Percentiles rank a stretch among this genome's conserved stretches.
Conservation (phyloP, 2,888 invertebrate genomes). For the Apamea sordens region DNA sequence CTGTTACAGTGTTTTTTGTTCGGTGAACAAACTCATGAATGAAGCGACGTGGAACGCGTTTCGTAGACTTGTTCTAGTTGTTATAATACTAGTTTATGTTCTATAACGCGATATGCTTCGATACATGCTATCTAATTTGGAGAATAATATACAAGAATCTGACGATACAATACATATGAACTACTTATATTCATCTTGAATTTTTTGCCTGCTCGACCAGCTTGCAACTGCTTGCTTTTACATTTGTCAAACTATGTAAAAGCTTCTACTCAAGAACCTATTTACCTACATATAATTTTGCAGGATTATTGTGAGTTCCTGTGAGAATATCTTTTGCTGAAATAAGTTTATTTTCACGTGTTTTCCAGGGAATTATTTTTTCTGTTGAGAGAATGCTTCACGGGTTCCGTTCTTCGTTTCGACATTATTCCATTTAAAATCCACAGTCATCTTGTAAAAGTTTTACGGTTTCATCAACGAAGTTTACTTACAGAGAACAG, state of each 20-base stretch:
- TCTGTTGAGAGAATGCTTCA: background rate
- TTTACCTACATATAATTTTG: too few relatives aligned
- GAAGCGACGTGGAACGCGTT: constrained; percentile 70
- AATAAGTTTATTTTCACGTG: too few relatives aligned
- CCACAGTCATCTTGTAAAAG: background rate
- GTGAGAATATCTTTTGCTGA: too few relatives aligned
- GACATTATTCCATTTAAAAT: background rate
- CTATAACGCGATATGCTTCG: constrained; percentile 32
- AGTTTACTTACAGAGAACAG: background rate
- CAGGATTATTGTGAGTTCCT: too few relatives aligned
- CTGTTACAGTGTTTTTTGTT: constrained; percentile 67
- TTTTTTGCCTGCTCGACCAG: background rate
- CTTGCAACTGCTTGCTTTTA: too few relatives aligned
- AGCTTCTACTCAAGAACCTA: too few relatives aligned
- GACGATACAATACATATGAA: background rate
- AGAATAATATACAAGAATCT: background rate
- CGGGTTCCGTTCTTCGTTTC: too few relatives aligned
- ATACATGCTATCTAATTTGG: constrained; percentile 3
- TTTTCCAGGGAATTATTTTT: background rate
- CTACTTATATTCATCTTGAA: background rate
- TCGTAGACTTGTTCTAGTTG: constrained; percentile 48
- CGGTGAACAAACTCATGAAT: constrained; percentile 73
- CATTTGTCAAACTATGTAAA: too few relatives aligned
- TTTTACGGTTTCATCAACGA: background rate
- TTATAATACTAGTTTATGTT: constrained; percentile 36